These are phyloP conservation scores for Palaemon carinicauda DNA, from an alignment of 1,140 invertebrate genomes.

Conservation along the genomic window DNA sequence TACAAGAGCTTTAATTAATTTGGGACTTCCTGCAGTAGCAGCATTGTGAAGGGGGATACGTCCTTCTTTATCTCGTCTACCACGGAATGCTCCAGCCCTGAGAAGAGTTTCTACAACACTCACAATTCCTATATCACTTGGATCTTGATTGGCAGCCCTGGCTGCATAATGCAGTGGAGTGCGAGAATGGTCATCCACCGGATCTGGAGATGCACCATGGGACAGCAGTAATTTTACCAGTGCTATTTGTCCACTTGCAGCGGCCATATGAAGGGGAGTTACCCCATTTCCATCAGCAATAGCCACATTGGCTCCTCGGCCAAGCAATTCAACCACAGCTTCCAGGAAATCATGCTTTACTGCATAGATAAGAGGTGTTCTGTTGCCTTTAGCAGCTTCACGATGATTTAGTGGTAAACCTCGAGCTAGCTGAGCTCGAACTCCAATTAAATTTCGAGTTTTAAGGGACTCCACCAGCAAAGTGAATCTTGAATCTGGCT, in stretches of 20 bases:
- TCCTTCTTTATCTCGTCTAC: conserved; percentile 63
- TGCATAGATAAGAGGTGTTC: conserved; percentile 83
- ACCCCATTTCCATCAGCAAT: conserved; percentile 73
- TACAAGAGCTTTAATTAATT: conserved; percentile 78
- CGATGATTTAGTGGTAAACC: conserved; percentile 38
- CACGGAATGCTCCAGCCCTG: conserved; percentile 26
- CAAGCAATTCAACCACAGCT: conserved; percentile 75
- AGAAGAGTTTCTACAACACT: conserved; percentile 30
- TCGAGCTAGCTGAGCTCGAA: background rate
- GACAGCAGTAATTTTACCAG: conserved; percentile 76
- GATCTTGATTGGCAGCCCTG: conserved; percentile 17
- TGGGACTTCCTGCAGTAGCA: conserved; percentile 76
- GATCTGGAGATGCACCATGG: conserved; percentile 74
- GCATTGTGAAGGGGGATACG: conserved; percentile 82
- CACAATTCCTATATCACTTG: background rate
- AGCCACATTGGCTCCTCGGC: conserved; percentile 78
- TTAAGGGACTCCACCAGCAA: conserved; percentile 27
- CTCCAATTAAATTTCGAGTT: conserved; percentile 13
- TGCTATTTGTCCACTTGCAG: conserved; percentile 78
- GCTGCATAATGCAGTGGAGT: conserved; percentile 69
- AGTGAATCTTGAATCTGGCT: conserved; percentile 29
- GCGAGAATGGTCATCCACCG: conserved; percentile 75
- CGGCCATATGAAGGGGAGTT: conserved; percentile 80
- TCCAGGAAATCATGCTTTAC: conserved; percentile 75
- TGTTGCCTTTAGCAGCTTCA: conserved; percentile 37